Percentiles rank a stretch among this genome's conserved stretches.
phyloP scores from a whole-genome alignment of 2,888 invertebrate species.

The Thumatha senex region DNA sequence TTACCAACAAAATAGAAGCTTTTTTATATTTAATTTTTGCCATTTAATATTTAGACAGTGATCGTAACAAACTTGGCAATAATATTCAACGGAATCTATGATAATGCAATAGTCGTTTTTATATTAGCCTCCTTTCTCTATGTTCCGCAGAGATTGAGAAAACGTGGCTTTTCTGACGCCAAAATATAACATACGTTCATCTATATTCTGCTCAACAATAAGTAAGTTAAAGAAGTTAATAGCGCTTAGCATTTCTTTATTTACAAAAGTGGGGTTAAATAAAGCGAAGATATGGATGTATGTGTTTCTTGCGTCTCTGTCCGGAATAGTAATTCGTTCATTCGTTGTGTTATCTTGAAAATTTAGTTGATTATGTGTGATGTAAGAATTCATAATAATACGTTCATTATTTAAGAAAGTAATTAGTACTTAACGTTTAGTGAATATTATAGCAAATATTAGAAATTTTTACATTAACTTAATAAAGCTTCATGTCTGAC shows the following conservation, averaged over 20 bases:
- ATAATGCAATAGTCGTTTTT: constrained; percentile 44
- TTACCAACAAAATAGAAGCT: constrained; percentile 44
- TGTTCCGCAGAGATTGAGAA: constrained; percentile 42
- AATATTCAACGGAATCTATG: constrained; percentile 46
- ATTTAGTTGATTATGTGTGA: constrained; percentile 11
- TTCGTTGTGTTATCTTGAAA: constrained; percentile 18
- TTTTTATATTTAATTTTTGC: too few relatives aligned
- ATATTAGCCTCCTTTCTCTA: constrained; percentile 48
- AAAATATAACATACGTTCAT: constrained; percentile 49
- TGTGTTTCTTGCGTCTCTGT: constrained; percentile 45
- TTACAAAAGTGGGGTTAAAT: constrained; percentile 50
- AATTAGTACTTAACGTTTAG: not conserved
- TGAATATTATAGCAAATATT: too few relatives aligned
- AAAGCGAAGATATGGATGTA: constrained; percentile 47
- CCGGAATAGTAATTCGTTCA: constrained; percentile 39
- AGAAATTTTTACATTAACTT: too few relatives aligned
- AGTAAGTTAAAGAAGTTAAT: constrained; percentile 53
- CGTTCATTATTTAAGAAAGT: not conserved
- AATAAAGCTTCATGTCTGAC: too few relatives aligned
- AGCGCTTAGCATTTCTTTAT: constrained; percentile 48
- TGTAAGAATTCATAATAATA: constrained; percentile 11
- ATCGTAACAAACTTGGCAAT: constrained; percentile 42
- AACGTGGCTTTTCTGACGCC: constrained; percentile 38
- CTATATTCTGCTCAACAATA: constrained; percentile 50
- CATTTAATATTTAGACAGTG: constrained; percentile 18